Percentiles rank a stretch among this genome's conserved stretches.
Evolutionary conservation across 2,113 vertebrate species (phyloP).

Genomic region (Leptodactylus fuscus): DNA sequence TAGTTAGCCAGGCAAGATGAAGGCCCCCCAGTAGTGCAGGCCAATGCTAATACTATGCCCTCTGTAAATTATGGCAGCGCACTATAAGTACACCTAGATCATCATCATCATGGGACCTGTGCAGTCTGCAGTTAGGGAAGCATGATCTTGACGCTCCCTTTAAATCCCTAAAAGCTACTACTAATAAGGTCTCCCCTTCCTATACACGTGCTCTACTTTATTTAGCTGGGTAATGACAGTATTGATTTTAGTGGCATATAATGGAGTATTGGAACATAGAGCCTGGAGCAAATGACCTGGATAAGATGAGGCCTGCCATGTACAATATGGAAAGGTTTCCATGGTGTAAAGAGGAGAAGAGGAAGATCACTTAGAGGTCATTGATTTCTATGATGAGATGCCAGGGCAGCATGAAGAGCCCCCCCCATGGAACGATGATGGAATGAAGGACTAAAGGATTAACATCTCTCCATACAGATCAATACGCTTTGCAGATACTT

Average conservation of each 20-base stretch:
- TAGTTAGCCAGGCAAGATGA: no score
- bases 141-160: no score
- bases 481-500: neutral
- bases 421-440: neutral
- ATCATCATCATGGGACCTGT: no score
- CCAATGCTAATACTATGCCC: no score
- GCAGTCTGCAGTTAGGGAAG: no score
- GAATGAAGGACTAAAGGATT: neutral
- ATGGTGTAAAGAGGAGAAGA: neutral
- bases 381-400: neutral
- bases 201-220: neutral
- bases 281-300: neutral
- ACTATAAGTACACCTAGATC: no score
- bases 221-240: neutral
- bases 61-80: no score
- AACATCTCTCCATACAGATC: neutral
- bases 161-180: neutral
- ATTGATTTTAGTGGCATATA: slow-evolving; percentile 4
- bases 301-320: neutral
- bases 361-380: neutral
- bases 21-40: no score
- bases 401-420: neutral
- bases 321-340: neutral
- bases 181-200: neutral
- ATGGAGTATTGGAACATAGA: neutral